Percentiles rank a stretch among this genome's conserved stretches.
Conservation (phyloP, 2,888 invertebrate species). For the Perdita meconis region DNA sequence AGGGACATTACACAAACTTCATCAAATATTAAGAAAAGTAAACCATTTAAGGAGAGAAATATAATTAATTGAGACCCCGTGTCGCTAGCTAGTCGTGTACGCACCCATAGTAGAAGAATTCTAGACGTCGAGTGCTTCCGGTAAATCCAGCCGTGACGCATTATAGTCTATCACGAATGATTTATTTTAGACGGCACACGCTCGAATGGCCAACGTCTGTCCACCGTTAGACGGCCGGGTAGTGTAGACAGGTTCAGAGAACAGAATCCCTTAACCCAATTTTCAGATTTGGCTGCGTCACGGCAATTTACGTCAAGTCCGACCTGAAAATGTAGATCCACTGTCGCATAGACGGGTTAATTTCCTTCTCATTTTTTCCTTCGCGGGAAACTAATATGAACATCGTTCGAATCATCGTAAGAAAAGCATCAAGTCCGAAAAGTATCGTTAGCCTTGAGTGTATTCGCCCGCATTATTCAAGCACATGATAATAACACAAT, state of each 20-base stretch:
- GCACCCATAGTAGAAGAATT: constrained; percentile 5
- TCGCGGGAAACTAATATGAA: not conserved
- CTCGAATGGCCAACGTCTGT: constrained; percentile 18
- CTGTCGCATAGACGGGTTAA: not conserved
- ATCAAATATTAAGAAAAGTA: too few species aligned
- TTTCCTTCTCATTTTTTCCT: not conserved
- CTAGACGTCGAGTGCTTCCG: constrained; percentile 10
- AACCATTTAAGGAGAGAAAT: too few species aligned
- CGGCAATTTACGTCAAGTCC: constrained; percentile 31
- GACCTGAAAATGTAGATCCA: constrained; percentile 20
- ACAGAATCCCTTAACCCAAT: constrained; percentile 63
- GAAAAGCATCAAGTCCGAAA: too few species aligned
- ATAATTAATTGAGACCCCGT: too few species aligned
- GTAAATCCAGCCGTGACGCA: constrained; percentile 20
- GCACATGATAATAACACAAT: too few species aligned
- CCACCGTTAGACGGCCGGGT: constrained; percentile 25
- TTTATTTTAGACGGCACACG: constrained; percentile 42
- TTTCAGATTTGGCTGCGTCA: constrained; percentile 41
- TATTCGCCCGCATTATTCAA: too few species aligned
- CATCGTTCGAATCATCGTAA: too few species aligned
- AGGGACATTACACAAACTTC: too few species aligned
- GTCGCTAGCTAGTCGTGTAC: too few species aligned
- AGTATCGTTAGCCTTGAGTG: too few species aligned
- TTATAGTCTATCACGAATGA: constrained; percentile 18
- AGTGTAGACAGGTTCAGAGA: constrained; percentile 46